Percentiles rank a stretch among this genome's conserved stretches.
These are phyloP conservation scores for Aphelinus atriplicis DNA, from an alignment of 1,140 invertebrate species.

Conservation along the genomic window DNA sequence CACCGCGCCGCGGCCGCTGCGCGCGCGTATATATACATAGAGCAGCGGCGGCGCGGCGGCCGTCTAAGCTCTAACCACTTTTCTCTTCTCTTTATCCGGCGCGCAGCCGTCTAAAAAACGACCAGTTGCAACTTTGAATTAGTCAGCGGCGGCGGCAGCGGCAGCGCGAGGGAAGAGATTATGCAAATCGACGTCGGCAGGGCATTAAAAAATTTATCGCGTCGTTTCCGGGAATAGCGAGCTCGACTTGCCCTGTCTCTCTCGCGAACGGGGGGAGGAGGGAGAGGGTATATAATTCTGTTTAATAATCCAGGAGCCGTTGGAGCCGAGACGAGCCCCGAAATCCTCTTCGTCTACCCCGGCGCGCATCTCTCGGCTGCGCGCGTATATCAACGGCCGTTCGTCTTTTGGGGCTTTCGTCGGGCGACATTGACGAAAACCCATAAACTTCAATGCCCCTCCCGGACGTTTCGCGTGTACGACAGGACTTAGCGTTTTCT, in stretches of 20 bases:
- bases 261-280: no score
- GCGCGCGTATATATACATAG: no score
- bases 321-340: background rate
- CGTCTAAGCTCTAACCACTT: background rate
- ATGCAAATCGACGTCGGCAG: slow-evolving; percentile 30
- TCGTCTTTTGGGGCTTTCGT: no score
- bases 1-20: no score
- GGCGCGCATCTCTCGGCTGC: no score
- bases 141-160: background rate
- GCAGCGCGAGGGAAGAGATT: slow-evolving; percentile 8
- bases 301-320: slow-evolving; percentile 37
- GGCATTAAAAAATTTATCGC: slow-evolving; percentile 40
- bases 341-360: no score
- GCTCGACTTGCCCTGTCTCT: background rate
- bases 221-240: slow-evolving; percentile 37
- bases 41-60: no score
- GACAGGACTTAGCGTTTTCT: no score
- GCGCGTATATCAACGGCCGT: no score
- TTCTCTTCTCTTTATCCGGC: background rate
- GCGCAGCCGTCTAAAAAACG: background rate
- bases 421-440: no score
- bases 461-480: no score
- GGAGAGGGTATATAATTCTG: slow-evolving; percentile 37
- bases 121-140: slow-evolving; percentile 1
- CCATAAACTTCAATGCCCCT: no score